Percentiles rank a stretch among this genome's conserved stretches.
Evolutionary conservation across 2,888 invertebrate species (phyloP).

Genomic region (Patella caerulea): DNA sequence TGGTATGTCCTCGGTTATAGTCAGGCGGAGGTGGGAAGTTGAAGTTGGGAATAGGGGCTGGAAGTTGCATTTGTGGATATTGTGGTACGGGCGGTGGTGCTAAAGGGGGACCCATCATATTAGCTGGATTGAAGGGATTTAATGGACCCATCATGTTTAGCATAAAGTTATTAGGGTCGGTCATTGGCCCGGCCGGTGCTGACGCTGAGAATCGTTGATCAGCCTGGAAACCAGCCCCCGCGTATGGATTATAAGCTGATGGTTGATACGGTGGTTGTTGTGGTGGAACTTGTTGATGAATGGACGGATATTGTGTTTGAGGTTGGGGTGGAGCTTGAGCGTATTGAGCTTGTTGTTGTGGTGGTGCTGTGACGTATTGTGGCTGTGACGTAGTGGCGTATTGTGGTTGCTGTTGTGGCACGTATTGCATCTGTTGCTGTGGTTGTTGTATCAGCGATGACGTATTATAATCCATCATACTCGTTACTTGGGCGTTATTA

Average conservation of each 20-base stretch:
- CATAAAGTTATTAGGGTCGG: neutral
- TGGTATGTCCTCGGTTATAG: neutral
- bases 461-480: constrained; percentile 3
- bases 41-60: neutral
- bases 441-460: neutral
- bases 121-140: neutral
- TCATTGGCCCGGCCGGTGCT: neutral
- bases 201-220: neutral
- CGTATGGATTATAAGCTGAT: neutral
- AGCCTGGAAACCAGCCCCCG: neutral
- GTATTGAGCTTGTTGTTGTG: constrained; percentile 16
- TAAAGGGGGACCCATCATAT: neutral
- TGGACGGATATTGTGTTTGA: constrained; percentile 11
- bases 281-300: neutral
- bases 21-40: neutral
- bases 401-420: constrained; percentile 5
- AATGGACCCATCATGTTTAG: neutral
- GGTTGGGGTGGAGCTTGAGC: constrained; percentile 8
- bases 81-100: neutral
- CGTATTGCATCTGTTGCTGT: neutral
- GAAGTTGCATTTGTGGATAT: neutral
- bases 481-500: neutral
- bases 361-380: constrained; percentile 4
- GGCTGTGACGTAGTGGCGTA: constrained; percentile 7
- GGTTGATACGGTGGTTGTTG: neutral